Base-by-base conservation (phyloP, 2,113 vertebrate species). In the Pagrus major region DNA sequence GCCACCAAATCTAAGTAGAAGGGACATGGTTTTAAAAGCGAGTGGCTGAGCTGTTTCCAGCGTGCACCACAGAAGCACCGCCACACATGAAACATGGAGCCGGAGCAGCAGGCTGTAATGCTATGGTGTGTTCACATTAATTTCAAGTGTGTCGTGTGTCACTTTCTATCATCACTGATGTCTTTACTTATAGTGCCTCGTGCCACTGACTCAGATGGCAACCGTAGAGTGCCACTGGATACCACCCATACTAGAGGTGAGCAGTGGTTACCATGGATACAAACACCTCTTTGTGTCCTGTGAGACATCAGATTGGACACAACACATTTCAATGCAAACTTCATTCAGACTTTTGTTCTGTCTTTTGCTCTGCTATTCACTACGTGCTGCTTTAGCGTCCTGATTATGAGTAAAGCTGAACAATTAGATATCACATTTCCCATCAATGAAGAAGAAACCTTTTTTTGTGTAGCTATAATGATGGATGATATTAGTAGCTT, bases 211-310 rank as follows among this genome's bases (percentile, higher is more conserved):
- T 72, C 86, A 27, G 94, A 95, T 2, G 75, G 61, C 65, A 69
- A 18, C 54, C 89, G 79, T 64, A 95, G 89, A 87, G 65, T 35
- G 18, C 51, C 84, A 8, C 54, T 91, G 81, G 95, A 94, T 20
- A 56, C 79, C 8, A 72, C 79, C 25, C 89, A 88, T 15, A 89
- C 85, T 5, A 89, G 88, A 94, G 94, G 95, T 95, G 82, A 80
- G 92, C 49, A 44, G 44, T 61, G 23, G 68, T 69, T 69, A 47
- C n/a, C 31, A 18, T 73, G 61, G 80, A 35, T 46, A 66, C 84
- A 55, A 70, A 46, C 71, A 66, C 46, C 56, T 69, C 54, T 65
- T 67, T 63, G 54, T 44, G 31, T 73, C 64, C 72, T 64, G 54
- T 2, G 9, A 51, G 51, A 11, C 14, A 56, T 82, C 25, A 9